Conservation (phyloP, 2,888 invertebrate species). For the Gerosis bhagava region DNA sequence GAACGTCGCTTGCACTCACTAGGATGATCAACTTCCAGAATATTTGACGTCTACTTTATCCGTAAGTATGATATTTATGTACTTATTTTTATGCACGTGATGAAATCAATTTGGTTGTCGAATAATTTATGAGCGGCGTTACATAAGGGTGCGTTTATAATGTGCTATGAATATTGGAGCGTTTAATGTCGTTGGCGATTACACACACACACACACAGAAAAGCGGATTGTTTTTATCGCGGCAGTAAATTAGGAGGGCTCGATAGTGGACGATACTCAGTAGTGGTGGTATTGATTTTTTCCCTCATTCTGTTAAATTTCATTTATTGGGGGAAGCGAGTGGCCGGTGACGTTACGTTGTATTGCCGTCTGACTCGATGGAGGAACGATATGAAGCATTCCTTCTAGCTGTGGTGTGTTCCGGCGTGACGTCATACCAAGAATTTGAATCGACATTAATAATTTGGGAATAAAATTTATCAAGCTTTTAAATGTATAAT, state of each 20-base stretch:
- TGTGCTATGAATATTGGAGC: conserved; percentile 66
- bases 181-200: conserved; percentile 46
- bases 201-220: too few relatives aligned
- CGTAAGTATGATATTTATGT: conserved; percentile 56
- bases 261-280: conserved; percentile 72
- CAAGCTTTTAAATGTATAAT: too few relatives aligned
- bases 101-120: conserved; percentile 43
- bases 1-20: conserved; percentile 65
- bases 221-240: conserved; percentile 72
- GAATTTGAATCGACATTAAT: too few relatives aligned
- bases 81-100: too few relatives aligned
- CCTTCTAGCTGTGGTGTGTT: too few relatives aligned
- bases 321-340: conserved; percentile 79
- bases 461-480: too few relatives aligned
- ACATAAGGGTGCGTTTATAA: conserved; percentile 60
- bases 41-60: conserved; percentile 75
- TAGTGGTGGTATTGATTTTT: conserved; percentile 77
- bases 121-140: conserved; percentile 63
- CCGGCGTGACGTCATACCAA: too few relatives aligned
- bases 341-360: conserved; percentile 47
- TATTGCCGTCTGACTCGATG: too few relatives aligned
- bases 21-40: conserved; percentile 76
- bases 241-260: conserved; percentile 74
- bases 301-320: conserved; percentile 82
- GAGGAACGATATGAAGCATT: too few relatives aligned